Evolutionary conservation across 1,140 invertebrate species (phyloP).

Genomic region (Oncopodura yosiiana): DNA sequence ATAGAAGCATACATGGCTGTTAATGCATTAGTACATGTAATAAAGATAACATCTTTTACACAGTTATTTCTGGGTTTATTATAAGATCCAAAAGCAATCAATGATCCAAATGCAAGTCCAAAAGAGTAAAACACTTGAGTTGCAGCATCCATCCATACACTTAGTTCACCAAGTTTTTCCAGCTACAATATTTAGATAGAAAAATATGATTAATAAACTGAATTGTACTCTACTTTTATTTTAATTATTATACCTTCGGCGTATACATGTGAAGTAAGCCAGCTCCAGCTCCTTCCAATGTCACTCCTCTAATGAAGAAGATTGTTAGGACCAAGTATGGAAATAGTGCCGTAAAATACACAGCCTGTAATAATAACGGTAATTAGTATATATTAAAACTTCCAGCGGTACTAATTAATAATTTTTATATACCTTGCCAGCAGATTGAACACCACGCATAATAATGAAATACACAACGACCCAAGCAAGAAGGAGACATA

Average conservation of each 20-base stretch:
- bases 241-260: slow-evolving; percentile 58
- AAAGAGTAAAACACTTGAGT: slow-evolving; percentile 94
- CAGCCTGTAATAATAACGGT: slow-evolving; percentile 54
- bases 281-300: slow-evolving; percentile 73
- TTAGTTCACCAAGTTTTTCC: slow-evolving; percentile 65
- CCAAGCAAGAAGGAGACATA: slow-evolving; percentile 88
- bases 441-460: slow-evolving; percentile 95
- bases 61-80: slow-evolving; percentile 84
- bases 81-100: slow-evolving; percentile 84
- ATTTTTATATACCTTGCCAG: slow-evolving; percentile 67
- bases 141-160: slow-evolving; percentile 85
- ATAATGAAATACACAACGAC: slow-evolving; percentile 91
- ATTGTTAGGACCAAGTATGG: slow-evolving; percentile 90
- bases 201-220: background rate
- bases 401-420: background rate
- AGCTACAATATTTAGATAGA: slow-evolving; percentile 45
- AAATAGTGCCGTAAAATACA: slow-evolving; percentile 92
- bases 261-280: slow-evolving; percentile 86
- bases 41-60: slow-evolving; percentile 71
- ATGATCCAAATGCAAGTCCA: slow-evolving; percentile 81
- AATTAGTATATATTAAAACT: background rate
- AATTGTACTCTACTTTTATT: background rate
- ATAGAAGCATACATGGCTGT: slow-evolving; percentile 90
- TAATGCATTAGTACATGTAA: slow-evolving; percentile 79
- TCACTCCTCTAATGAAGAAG: slow-evolving; percentile 85